phyloP scores from a whole-genome alignment of 1,140 invertebrate species.

The Heliconius melpomene region DNA sequence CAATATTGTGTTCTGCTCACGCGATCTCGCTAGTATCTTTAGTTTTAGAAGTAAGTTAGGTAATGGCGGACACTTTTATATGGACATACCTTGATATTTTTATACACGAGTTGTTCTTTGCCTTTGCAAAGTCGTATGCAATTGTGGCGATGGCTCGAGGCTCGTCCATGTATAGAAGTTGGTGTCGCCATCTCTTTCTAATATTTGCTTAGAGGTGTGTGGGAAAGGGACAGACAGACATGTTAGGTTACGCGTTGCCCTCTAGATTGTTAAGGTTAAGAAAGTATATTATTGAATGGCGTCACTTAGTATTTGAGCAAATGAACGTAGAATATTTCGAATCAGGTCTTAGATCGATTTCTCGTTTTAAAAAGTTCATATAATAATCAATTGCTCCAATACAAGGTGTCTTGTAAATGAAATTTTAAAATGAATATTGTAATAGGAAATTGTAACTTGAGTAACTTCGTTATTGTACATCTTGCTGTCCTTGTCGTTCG shows the following conservation, averaged over 20 bases:
- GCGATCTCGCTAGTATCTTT: constrained; percentile 80
- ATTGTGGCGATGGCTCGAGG: neutral
- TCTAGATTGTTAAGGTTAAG: constrained; percentile 36
- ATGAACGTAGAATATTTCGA: neutral
- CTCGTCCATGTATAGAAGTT: constrained; percentile 28
- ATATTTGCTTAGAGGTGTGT: constrained; percentile 43
- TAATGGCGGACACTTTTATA: constrained; percentile 46
- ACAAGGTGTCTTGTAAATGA: constrained; percentile 28
- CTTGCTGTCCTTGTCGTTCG: constrained; percentile 23
- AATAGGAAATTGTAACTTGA: constrained; percentile 46
- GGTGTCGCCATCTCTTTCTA: constrained; percentile 40
- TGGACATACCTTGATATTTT: constrained; percentile 26
- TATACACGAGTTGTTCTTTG: constrained; percentile 12
- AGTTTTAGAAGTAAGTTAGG: constrained; percentile 77
- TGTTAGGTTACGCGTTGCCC: constrained; percentile 16
- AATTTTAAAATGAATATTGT: constrained; percentile 37
- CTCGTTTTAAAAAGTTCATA: neutral
- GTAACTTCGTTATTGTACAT: constrained; percentile 35
- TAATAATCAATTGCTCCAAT: constrained; percentile 18
- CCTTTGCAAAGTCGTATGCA: neutral
- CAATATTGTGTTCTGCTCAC: constrained; percentile 78
- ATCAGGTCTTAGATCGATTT: constrained; percentile 15
- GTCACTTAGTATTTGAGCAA: constrained; percentile 10
- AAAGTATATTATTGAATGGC: constrained; percentile 28
- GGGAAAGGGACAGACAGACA: constrained; percentile 29